These are phyloP conservation scores for Harmothoe impar DNA, from an alignment of 2,888 invertebrate genomes.

Conservation along the genomic window DNA sequence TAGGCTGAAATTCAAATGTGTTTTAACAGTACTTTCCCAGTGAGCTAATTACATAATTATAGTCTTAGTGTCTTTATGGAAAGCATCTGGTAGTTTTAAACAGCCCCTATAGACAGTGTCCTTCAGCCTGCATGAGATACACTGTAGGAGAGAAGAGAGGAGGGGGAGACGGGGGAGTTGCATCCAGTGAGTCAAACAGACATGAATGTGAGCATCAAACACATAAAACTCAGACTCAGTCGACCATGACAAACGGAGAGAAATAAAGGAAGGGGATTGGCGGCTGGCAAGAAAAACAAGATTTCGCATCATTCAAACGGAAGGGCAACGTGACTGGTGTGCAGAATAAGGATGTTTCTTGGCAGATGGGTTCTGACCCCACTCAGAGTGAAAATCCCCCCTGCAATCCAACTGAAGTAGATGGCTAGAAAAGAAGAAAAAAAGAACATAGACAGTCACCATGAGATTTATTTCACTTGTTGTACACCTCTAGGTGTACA, in stretches of 20 bases:
- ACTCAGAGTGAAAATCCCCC: constrained; percentile 32
- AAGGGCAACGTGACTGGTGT: background rate
- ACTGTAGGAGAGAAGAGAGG: too few relatives aligned
- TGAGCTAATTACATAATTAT: too few relatives aligned
- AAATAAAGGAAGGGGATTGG: constrained; percentile 15
- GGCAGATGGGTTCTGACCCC: background rate
- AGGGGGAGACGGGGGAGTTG: too few relatives aligned
- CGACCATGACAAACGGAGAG: background rate
- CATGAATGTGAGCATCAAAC: background rate
- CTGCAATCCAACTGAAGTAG: background rate
- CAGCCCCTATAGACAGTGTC: too few relatives aligned
- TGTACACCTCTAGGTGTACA: background rate
- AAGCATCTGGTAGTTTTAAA: too few relatives aligned
- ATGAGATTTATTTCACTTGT: constrained; percentile 40
- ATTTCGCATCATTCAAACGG: constrained; percentile 40
- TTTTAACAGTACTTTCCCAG: too few relatives aligned
- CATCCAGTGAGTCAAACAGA: constrained; percentile 24
- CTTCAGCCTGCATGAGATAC: too few relatives aligned
- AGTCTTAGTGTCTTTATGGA: too few relatives aligned
- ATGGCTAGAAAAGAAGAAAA: background rate
- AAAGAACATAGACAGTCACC: background rate
- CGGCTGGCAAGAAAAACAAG: constrained; percentile 4
- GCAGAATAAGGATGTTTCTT: constrained; percentile 7
- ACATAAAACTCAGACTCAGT: background rate
- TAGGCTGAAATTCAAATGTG: too few relatives aligned